Conservation (phyloP, 37 sponge, comb jelly and placozoan genomes). For the Cladorhizidae sp. region DNA sequence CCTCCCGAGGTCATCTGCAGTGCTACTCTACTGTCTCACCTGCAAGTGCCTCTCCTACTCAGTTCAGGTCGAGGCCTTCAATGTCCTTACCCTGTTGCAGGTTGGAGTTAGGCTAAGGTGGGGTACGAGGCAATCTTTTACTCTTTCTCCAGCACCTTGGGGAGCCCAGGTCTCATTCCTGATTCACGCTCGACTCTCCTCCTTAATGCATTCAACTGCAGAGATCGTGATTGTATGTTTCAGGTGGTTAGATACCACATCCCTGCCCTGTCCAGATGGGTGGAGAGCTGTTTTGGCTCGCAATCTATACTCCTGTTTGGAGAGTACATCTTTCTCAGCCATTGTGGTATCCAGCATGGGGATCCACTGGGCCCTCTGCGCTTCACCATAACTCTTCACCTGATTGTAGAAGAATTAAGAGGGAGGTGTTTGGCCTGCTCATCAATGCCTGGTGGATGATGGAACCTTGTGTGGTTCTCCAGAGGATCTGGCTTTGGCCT, state of each 20-base stretch:
- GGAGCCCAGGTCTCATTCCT: too few species aligned
- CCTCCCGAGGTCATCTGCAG: too few species aligned
- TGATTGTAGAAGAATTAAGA: slow-evolving; percentile 5
- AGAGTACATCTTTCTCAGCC: background rate
- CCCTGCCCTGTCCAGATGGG: background rate
- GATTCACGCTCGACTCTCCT: background rate
- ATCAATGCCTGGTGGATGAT: slow-evolving; percentile 6
- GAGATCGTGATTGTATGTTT: background rate
- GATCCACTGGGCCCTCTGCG: too few species aligned
- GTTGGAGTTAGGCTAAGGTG: too few species aligned
- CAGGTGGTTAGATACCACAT: background rate
- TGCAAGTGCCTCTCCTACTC: too few species aligned
- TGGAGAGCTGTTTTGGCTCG: background rate
- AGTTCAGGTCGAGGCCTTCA: too few species aligned
- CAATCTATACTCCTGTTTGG: slow-evolving; percentile 1
- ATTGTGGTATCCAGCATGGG: background rate
- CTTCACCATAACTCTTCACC: background rate
- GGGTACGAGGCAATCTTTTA: too few species aligned
- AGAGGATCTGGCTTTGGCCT: slow-evolving; percentile 9
- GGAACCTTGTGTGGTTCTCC: slow-evolving; percentile 3
- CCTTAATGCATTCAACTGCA: background rate
- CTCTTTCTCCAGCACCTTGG: too few species aligned
- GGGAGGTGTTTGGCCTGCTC: background rate
- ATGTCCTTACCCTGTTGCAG: too few species aligned
- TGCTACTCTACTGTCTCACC: too few species aligned